Evolutionary conservation across 2,888 invertebrate species (phyloP).

Genomic region (Antheraea yamamai): DNA sequence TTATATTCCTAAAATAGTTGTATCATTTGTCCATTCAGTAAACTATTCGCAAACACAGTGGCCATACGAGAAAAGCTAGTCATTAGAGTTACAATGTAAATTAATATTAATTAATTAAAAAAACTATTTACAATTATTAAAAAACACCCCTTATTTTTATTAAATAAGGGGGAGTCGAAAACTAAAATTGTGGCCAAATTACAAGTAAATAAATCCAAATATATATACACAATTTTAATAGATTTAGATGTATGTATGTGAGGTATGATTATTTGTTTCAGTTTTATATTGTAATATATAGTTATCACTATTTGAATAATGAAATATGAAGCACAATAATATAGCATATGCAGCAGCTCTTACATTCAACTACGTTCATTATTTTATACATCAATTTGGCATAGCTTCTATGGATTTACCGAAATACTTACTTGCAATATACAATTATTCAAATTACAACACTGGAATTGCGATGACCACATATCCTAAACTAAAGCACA

Average conservation of each 20-base stretch:
- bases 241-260: constrained; percentile 61
- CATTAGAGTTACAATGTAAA: constrained; percentile 79
- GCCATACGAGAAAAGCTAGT: constrained; percentile 81
- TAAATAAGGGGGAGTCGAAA: constrained; percentile 63
- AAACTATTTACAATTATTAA: constrained; percentile 75
- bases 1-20: neutral
- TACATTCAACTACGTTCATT: neutral
- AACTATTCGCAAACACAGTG: constrained; percentile 58
- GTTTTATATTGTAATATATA: neutral
- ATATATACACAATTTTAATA: constrained; percentile 79
- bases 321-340: neutral
- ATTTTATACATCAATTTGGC: neutral
- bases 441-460: neutral
- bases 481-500: neutral
- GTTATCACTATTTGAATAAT: neutral
- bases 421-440: neutral
- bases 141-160: constrained; percentile 62
- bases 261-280: constrained; percentile 23
- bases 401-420: neutral
- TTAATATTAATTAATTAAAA: constrained; percentile 60
- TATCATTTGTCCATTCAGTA: constrained; percentile 31
- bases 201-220: constrained; percentile 79
- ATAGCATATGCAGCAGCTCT: neutral
- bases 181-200: constrained; percentile 82
- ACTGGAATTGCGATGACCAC: neutral